Evolutionary conservation across 2,113 vertebrate species (phyloP), one percentile per base, ranked within the genome.

Genomic region (Peromyscus maniculatus): DNA sequence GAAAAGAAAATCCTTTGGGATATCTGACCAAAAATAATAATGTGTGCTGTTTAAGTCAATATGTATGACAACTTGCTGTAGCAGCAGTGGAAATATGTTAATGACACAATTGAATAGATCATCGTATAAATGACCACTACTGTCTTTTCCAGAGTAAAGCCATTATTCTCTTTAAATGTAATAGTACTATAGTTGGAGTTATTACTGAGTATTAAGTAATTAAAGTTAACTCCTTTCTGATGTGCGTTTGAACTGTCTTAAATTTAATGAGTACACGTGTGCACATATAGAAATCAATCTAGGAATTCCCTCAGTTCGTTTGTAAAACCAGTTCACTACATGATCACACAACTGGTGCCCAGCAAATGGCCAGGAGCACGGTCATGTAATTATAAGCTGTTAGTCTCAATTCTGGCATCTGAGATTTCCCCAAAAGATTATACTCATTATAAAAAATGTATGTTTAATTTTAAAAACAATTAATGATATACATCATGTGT

Each of bases 381-480:
- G 31, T 52, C 19, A 75, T 75, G 77, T 91, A 87, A 71, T 82
- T 87, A 74, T 46, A 86, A 80, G 91, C 55, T 72, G 3, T 46
- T 66, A 59, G 12, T 6, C 91, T 89, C 92, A 90, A 66, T 79
- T 74, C 89, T 31, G 8, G 55, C 24, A 46, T 66, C 13, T 52
- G 49, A 74, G 55, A 86, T 74, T 95, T 95, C 92, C 57, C 80
- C 36, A 82, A 19, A 94, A n/a, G 19, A 83, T 15, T 22, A 26
- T 21, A 77, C 89, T 86, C 74, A 52, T 89, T 67, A 62, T 52
- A 39, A 87, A 62, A 24, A 91, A 67, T 31, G 84, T 49, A 67
- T 21, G 49, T 31, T 92, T 92, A 90, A 67, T 92, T 94, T 90
- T 87, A 87, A 86, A 72, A 95, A 84, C 5, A 93, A 78, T 89